Conservation (phyloP, 2,888 invertebrate species). For the Rosalia funebris region DNA sequence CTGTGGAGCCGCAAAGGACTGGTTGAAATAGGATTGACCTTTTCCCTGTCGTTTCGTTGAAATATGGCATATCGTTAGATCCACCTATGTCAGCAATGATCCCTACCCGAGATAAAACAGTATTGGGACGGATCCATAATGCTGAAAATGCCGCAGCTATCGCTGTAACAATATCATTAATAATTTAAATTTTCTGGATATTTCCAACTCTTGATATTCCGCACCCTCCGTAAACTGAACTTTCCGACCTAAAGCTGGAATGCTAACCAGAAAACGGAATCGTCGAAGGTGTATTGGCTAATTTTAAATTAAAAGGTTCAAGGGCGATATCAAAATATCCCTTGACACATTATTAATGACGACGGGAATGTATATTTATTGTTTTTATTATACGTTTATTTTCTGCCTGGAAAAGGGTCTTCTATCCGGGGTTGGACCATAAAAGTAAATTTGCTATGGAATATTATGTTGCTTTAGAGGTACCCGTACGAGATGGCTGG, state of each 20-base stretch:
- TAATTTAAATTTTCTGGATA: background rate
- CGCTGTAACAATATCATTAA: background rate
- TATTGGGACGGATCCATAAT: background rate
- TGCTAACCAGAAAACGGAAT: background rate
- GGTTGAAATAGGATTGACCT: background rate
- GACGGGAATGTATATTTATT: constrained; percentile 7
- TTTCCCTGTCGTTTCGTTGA: background rate
- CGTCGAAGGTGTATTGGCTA: background rate
- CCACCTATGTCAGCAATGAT: background rate
- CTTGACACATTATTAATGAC: constrained; percentile 1
- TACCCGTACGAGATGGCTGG: too few relatives aligned
- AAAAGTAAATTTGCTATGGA: too few relatives aligned
- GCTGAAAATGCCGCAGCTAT: background rate
- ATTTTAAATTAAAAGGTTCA: background rate
- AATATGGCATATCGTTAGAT: background rate
- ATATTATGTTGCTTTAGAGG: too few relatives aligned
- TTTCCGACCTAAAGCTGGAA: too few relatives aligned
- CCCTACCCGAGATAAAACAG: background rate
- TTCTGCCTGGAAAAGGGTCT: too few relatives aligned
- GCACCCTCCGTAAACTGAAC: background rate
- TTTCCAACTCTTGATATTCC: background rate
- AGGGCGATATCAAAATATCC: background rate
- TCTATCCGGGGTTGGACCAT: too few relatives aligned
- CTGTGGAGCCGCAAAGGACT: too few relatives aligned
- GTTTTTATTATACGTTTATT: constrained; percentile 3